Conservation (phyloP, 1,140 invertebrate species). For the Diorhabda elongata region DNA sequence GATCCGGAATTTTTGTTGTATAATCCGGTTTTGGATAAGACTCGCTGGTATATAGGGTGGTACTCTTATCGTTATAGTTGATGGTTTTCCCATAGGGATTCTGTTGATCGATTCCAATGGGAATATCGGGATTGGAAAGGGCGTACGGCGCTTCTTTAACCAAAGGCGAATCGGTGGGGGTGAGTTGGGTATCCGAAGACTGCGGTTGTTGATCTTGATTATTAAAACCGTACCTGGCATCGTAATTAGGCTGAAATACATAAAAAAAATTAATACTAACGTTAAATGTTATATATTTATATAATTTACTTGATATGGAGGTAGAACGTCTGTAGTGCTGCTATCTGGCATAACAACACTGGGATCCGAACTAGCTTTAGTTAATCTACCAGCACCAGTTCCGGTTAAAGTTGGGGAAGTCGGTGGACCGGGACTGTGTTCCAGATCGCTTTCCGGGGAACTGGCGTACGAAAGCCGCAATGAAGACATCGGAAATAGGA, state of each 20-base stretch:
- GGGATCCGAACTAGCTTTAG: constrained; percentile 84
- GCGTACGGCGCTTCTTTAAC: constrained; percentile 35
- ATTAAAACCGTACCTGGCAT: constrained; percentile 43
- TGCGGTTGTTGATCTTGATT: constrained; percentile 31
- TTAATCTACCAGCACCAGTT: constrained; percentile 55
- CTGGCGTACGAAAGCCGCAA: constrained; percentile 88
- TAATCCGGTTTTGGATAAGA: constrained; percentile 29
- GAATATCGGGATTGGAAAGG: constrained; percentile 38
- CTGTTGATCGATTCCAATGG: constrained; percentile 25
- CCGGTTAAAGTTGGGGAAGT: constrained; percentile 46
- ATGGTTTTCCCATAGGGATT: constrained; percentile 28
- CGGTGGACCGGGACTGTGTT: constrained; percentile 73
- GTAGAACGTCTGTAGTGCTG: constrained; percentile 58
- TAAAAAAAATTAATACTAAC: not conserved
- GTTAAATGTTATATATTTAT: too few relatives aligned
- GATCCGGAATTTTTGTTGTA: constrained; percentile 15
- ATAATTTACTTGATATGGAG: constrained; percentile 70
- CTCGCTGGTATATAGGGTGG: constrained; percentile 28
- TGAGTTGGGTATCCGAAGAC: constrained; percentile 16
- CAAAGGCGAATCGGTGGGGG: constrained; percentile 29
- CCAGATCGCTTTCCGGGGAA: constrained; percentile 91
- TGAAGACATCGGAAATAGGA: constrained; percentile 96
- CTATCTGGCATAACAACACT: constrained; percentile 69
- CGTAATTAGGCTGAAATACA: constrained; percentile 44
- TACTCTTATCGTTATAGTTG: constrained; percentile 26